Base-by-base conservation (phyloP, 1,140 invertebrate genomes). In the Bicyclus anynana region DNA sequence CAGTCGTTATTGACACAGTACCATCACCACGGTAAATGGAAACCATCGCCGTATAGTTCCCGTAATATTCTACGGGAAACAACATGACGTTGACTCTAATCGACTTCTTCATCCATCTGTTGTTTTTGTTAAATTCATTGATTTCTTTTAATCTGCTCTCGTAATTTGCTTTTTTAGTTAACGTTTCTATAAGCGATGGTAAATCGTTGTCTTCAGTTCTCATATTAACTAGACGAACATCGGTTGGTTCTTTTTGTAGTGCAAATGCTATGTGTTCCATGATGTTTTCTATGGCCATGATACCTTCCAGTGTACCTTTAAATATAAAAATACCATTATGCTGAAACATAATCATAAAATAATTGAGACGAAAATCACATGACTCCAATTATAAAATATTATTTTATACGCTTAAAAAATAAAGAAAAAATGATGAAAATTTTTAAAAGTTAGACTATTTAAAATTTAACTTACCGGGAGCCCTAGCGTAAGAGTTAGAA, bases 221-320 rank as follows among this genome's bases (percentile, higher is more conserved):
- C 77, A 95, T 90, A 69, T 96, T 96, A 2, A 82, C 80, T 50
- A 91, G 62, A 40, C 92, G 90, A 0, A 95, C 92, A 51, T 93
- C 91, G 2, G 93, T 69, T 0, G 95, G 91, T 85, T 96, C 95
- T 65, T 92, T 91, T 1, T 91, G 85, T 1, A 94, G 72, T 2
- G 72, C 87, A 46, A 90, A 91, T 0, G 95, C 93, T 56, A 97
- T 93, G 72, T 96, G 94, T 57, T 97, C 95, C 91, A 98, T 95
- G 23, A 97, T 93, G 48, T 91, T 91, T 80, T 97, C 96, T 20
- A 94, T 93, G 55, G 92, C 85, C 6, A 90, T 90, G 1, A 94
- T 84, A 12, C 88, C 93, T 84, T 95, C 94, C 7, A 90, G 81
- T 1, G 92, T 91, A 9, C 83, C 84, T 87, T 53, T 20, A 65